A percentile compares a stretch with the other conserved stretches of the same genome.
These are phyloP conservation scores for Muscicapa comitata DNA, from an alignment of 2,797 vertebrate species.

Conservation along the genomic window DNA sequence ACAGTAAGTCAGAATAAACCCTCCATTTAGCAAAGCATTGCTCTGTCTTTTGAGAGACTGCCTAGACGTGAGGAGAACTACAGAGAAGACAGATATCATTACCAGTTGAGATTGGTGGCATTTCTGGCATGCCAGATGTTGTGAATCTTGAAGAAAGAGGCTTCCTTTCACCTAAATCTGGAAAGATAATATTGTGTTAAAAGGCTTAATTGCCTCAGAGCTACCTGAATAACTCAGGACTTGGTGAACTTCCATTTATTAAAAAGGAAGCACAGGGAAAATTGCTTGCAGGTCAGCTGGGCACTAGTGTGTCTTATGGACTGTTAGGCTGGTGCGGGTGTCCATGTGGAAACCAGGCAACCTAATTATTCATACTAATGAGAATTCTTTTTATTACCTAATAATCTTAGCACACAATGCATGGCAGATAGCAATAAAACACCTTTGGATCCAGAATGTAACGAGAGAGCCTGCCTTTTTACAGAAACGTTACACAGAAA, in stretches of 20 bases:
- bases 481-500: neutral
- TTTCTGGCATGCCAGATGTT: conserved; percentile 1
- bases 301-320: neutral
- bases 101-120: conserved; percentile 12
- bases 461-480: neutral
- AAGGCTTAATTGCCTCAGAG: neutral
- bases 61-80: neutral
- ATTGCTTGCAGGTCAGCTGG: neutral
- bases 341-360: neutral
- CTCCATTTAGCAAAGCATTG: neutral
- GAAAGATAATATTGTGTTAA: conserved; percentile 17
- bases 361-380: neutral
- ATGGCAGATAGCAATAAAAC: neutral
- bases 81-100: neutral
- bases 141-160: neutral
- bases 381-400: neutral
- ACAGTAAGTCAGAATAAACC: neutral
- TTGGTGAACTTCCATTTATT: neutral
- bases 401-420: neutral
- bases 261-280: neutral
- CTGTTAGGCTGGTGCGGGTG: neutral
- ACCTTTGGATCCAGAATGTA: neutral
- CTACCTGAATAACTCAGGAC: neutral
- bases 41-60: neutral
- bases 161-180: conserved; percentile 18